phyloP scores from a whole-genome alignment of 2,113 vertebrate species.

The Alligator sinensis region DNA sequence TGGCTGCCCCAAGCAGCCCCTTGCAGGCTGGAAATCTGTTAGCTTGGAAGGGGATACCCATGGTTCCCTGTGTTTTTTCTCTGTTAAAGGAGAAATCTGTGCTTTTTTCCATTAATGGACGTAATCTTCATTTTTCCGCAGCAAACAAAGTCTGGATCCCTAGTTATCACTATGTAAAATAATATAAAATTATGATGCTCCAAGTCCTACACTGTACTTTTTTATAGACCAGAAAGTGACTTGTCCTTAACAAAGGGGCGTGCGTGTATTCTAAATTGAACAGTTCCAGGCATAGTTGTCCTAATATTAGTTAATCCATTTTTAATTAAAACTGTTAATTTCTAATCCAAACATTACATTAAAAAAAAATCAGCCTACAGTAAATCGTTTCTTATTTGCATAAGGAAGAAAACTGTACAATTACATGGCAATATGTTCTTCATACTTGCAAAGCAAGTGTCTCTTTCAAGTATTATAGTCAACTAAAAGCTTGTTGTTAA shows the following conservation, averaged over 20 bases:
- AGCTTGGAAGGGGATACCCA: no score
- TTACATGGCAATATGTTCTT: conserved; percentile 10
- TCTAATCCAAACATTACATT: conserved; percentile 39
- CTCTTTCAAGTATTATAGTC: conserved; percentile 8
- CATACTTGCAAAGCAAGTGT: background rate
- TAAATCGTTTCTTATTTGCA: conserved; percentile 39
- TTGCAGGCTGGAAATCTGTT: no score
- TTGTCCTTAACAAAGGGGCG: conserved; percentile 9
- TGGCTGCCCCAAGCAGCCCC: no score
- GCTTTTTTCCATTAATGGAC: no score
- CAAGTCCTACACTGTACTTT: conserved; percentile 28
- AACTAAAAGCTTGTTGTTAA: background rate
- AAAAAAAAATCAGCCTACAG: conserved; percentile 12
- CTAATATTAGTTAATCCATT: conserved; percentile 62
- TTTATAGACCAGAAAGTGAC: conserved; percentile 42
- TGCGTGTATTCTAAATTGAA: conserved; percentile 61
- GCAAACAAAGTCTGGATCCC: background rate
- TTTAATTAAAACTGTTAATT: conserved; percentile 78
- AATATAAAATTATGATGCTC: conserved; percentile 63
- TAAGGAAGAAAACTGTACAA: background rate
- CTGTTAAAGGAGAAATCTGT: no score
- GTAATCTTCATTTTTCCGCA: background rate
- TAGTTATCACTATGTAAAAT: conserved; percentile 41
- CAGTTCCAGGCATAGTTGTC: conserved; percentile 54
- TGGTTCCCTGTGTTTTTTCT: no score